These are phyloP conservation scores for Nematostella vectensis DNA, from an alignment of 92 coral and sea anemone genomes.

Conservation along the genomic window DNA sequence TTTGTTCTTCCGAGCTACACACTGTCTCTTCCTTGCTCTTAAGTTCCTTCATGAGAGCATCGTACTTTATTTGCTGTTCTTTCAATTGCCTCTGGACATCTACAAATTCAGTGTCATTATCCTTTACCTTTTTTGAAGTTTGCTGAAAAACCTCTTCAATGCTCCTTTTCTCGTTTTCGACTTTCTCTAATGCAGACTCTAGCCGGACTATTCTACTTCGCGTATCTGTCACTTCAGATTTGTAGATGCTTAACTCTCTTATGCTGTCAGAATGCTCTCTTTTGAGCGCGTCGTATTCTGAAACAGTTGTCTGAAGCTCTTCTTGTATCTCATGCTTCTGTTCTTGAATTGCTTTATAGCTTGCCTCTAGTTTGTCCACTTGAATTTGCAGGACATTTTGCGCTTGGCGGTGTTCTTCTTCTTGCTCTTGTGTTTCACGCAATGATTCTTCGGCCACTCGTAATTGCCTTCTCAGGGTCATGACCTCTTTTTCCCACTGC, in stretches of 20 bases:
- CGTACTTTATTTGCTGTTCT: constrained; percentile 53
- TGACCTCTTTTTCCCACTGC: constrained; percentile 40
- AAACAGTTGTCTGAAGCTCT: constrained; percentile 51
- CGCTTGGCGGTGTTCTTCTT: constrained; percentile 49
- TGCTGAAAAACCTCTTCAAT: constrained; percentile 41
- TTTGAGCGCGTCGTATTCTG: constrained; percentile 47
- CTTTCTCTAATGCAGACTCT: constrained; percentile 56
- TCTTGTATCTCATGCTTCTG: constrained; percentile 49
- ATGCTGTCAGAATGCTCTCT: constrained; percentile 56
- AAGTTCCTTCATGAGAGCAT: constrained; percentile 55
- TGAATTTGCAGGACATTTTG: constrained; percentile 50
- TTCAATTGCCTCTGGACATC: constrained; percentile 50
- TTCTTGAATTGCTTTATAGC: constrained; percentile 43
- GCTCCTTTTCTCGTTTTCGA: constrained; percentile 48
- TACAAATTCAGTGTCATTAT: constrained; percentile 33
- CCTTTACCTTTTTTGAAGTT: constrained; percentile 28
- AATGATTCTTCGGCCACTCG: constrained; percentile 39
- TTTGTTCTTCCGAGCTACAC: constrained; percentile 44
- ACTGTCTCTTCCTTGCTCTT: constrained; percentile 54
- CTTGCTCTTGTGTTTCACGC: constrained; percentile 52
- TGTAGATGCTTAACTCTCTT: constrained; percentile 40
- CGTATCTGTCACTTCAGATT: constrained; percentile 40
- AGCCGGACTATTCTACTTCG: constrained; percentile 46
- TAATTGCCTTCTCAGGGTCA: constrained; percentile 36
- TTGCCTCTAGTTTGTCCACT: constrained; percentile 58